These are phyloP conservation scores for Tipula vernalis DNA, from an alignment of 2,888 invertebrate genomes.

Conservation along the genomic window DNA sequence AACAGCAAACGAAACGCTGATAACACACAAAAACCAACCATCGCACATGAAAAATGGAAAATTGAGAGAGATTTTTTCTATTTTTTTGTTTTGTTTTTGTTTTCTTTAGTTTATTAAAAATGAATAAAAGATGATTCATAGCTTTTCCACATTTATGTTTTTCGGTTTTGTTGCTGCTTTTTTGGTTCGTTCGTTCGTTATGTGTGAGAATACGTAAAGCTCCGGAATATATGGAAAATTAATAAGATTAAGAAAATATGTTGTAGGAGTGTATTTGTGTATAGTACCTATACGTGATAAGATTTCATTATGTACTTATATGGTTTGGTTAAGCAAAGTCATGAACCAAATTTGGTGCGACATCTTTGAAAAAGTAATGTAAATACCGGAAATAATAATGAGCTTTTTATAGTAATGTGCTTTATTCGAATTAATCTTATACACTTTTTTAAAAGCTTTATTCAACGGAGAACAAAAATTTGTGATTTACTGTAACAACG, in stretches of 20 bases:
- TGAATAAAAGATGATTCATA: constrained; percentile 4
- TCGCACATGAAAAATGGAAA: background rate
- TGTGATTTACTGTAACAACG: no score
- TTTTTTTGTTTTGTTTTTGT: background rate
- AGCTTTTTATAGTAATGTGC: background rate
- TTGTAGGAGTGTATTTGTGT: background rate
- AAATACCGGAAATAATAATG: background rate
- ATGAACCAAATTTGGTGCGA: background rate
- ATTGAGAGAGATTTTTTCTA: background rate
- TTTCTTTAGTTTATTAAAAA: background rate
- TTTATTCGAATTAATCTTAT: no score
- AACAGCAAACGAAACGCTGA: background rate
- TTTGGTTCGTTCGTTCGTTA: background rate
- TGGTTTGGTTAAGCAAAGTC: background rate
- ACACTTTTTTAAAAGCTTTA: no score
- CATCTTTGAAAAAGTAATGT: background rate
- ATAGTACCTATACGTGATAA: background rate
- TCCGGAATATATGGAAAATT: background rate
- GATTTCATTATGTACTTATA: background rate
- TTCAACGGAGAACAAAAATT: no score
- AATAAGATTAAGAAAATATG: background rate
- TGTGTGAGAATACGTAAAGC: background rate
- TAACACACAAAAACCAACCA: background rate
- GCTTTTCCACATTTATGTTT: background rate
- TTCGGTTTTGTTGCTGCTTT: background rate